Conservation (phyloP, 2,888 invertebrate genomes). For the Polymixis lichenea region DNA sequence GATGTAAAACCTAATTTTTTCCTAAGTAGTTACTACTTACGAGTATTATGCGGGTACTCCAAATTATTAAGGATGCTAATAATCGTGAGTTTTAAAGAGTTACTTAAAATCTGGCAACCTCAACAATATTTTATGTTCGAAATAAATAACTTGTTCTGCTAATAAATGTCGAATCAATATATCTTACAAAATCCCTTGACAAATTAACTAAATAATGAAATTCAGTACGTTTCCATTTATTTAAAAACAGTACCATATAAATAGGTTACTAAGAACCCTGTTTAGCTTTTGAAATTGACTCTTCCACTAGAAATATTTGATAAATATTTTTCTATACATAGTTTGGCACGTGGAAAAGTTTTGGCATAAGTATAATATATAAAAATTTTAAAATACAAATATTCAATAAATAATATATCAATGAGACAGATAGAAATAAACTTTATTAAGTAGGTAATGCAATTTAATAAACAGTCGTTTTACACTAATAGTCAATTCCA, state of each 20-base stretch:
- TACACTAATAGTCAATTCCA: slow-evolving; percentile 63
- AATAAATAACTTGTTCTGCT: background rate
- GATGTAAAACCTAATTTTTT: slow-evolving; percentile 32
- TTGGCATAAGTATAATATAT: slow-evolving; percentile 19
- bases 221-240: slow-evolving; percentile 30
- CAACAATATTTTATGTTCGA: background rate
- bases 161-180: slow-evolving; percentile 23
- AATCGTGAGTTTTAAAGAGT: slow-evolving; percentile 8
- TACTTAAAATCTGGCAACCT: background rate
- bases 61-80: slow-evolving; percentile 4
- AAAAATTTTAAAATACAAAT: background rate
- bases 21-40: slow-evolving; percentile 37
- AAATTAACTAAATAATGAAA: slow-evolving; percentile 17
- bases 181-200: slow-evolving; percentile 36
- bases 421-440: slow-evolving; percentile 4
- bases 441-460: background rate
- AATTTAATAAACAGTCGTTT: slow-evolving; percentile 22
- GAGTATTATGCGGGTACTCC: slow-evolving; percentile 56
- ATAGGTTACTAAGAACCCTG: slow-evolving; percentile 32
- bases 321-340: slow-evolving; percentile 30
- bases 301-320: slow-evolving; percentile 29
- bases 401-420: slow-evolving; percentile 4
- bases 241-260: slow-evolving; percentile 26
- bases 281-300: slow-evolving; percentile 47
- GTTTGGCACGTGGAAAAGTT: slow-evolving; percentile 59